Base-by-base conservation (phyloP, 2,113 vertebrate species). In the Irena cyanogastra region DNA sequence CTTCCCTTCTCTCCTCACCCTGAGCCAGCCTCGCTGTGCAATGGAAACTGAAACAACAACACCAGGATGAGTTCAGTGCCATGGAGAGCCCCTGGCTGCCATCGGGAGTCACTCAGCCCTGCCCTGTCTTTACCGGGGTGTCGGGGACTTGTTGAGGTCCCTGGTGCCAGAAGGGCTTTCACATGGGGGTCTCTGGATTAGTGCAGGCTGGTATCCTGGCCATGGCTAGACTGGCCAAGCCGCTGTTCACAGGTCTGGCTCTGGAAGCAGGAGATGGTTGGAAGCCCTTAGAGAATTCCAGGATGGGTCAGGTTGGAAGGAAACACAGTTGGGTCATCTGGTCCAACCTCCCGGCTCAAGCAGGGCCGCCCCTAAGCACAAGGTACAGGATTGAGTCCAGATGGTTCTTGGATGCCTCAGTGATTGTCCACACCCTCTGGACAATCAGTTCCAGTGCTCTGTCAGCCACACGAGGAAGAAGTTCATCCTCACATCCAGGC, bases 81-180 rank as follows among this genome's bases (percentile, higher is more conserved):
- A 12, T 0, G 3, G 33, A 81, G 33, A 21, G 11, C 37, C 39
- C 72, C 42, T 0, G 0, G 24, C 63, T 12, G 2, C 57, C 59
- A 11, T 6, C 2, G 2, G 45, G 50, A 60, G 42, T 22, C 13
- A 3, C 3, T 2, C 21, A 44, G 65, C 50, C n/a, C 52, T 54
- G 26, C 50, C 10, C 28, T 75, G 57, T 27, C 50, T 42, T 47
- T 2, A 13, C 4, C 1, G 44, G 26, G 10, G 1, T 30, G 13
- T 12, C 42, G 6, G 4, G 27, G 39, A 54, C 15, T 27, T 2
- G 1, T 26, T 0, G 1, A 52, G 37, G 35, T 39, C 37, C 19
- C n/a, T 1, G 1, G 19, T 7, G 22, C 4, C 47, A 20, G 3
- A 41, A 54, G 3, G 7, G 20, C 16, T 63, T 27, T 6, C 28